phyloP scores from a whole-genome alignment of 2,797 vertebrate genomes.

The Cuculus canorus region DNA sequence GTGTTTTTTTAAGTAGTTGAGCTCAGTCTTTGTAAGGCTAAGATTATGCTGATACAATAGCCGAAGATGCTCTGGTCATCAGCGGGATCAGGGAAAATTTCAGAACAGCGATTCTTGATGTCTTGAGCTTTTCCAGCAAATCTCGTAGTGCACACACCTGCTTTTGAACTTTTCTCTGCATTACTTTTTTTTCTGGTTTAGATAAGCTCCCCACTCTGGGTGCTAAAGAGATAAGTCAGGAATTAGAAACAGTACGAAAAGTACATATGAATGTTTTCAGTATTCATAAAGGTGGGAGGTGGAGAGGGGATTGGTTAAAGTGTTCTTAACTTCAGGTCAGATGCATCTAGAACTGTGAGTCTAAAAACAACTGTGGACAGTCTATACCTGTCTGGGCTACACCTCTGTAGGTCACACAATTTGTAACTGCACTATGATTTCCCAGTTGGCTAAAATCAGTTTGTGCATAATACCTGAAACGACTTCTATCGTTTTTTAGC shows the following conservation, averaged over 20 bases:
- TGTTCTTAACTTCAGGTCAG: background rate
- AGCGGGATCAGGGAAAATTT: background rate
- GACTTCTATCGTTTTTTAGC: background rate
- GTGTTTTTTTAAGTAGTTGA: background rate
- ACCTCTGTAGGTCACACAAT: background rate
- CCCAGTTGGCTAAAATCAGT: background rate
- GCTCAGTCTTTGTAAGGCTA: background rate
- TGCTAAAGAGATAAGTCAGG: background rate
- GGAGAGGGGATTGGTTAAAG: background rate
- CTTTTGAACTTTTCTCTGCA: background rate
- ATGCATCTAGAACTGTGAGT: background rate
- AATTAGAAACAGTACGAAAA: background rate
- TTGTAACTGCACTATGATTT: fast-evolving
- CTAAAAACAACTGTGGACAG: background rate
- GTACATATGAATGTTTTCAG: background rate
- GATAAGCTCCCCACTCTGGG: background rate
- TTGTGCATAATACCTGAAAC: background rate
- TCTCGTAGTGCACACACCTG: background rate
- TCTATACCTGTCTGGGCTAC: background rate
- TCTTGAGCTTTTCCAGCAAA: background rate
- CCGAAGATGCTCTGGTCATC: background rate
- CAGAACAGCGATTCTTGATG: background rate
- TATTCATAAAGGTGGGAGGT: background rate
- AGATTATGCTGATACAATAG: background rate
- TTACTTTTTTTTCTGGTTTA: background rate